phyloP scores from a whole-genome alignment of 23 tunicate genomes.

The Ascidia mentula region DNA sequence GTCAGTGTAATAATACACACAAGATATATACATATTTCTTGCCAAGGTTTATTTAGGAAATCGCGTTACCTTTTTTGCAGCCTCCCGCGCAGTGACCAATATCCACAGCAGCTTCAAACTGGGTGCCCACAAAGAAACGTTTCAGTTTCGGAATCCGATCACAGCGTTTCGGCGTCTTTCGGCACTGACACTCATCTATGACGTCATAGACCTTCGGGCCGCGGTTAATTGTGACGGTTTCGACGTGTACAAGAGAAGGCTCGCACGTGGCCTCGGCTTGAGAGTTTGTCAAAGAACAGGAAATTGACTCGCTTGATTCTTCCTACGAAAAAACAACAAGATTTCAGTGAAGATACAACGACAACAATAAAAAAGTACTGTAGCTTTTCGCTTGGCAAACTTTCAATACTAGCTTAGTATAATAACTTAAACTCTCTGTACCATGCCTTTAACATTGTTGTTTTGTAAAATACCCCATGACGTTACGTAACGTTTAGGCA shows the following conservation, averaged over 20 bases:
- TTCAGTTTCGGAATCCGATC: slow-evolving; percentile 59
- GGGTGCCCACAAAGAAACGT: slow-evolving; percentile 60
- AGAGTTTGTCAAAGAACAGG: background rate
- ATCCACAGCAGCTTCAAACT: slow-evolving; percentile 67
- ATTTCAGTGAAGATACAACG: too few species aligned
- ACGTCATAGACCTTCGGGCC: slow-evolving; percentile 65
- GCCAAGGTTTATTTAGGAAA: too few species aligned
- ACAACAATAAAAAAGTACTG: too few species aligned
- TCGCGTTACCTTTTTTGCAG: slow-evolving; percentile 38
- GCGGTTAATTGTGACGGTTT: slow-evolving; percentile 32
- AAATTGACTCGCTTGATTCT: slow-evolving; percentile 12
- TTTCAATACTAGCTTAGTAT: too few species aligned
- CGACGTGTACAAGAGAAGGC: slow-evolving; percentile 50
- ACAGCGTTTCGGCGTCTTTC: slow-evolving; percentile 61
- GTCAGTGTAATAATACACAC: background rate
- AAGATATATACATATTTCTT: too few species aligned
- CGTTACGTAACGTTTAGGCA: too few species aligned
- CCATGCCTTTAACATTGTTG: too few species aligned
- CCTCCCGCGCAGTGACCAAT: slow-evolving; percentile 71
- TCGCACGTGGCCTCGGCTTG: slow-evolving; percentile 25
- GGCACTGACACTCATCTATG: slow-evolving; percentile 67
- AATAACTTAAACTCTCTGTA: too few species aligned
- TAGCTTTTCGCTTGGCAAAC: too few species aligned
- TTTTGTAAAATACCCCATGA: too few species aligned
- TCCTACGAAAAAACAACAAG: background rate